Base-by-base conservation (phyloP, 1,140 invertebrate genomes). In the Zaprionus ghesquierei region DNA sequence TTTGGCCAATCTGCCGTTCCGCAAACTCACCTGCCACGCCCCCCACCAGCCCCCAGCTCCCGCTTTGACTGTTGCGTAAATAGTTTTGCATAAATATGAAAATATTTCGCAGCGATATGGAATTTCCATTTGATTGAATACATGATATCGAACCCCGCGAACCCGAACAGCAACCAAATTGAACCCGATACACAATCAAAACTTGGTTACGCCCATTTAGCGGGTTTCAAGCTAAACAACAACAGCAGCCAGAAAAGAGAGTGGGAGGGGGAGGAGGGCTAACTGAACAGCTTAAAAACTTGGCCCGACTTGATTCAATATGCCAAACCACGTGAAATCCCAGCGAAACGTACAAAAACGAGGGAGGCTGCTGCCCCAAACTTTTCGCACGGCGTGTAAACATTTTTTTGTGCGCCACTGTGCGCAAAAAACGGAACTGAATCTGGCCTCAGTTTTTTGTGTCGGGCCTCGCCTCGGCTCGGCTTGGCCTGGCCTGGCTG, bases 41-140 rank as follows among this genome's bases (percentile, higher is more conserved):
- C n/a, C 6, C 6, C n/a, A 6, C 2, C 5, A 3, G 3, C 3
- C 10, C 8, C 31, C 5, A 9, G 5, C 13, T 55, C 5, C 12
- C 15, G 13, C 18, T 22, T 33, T 25, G 66, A n/a, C 23, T 53
- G 54, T 15, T 69, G 59, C 63, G 69, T 79, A 87, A 87, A 81
- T 78, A 70, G 81, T 63, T 82, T 82, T 82, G 79, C 79, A 82
- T 82, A 82, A 82, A 87, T 89, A 89, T 89, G 79, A 70, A 87
- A 87, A 87, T 87, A 87, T 89, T 89, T 86, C 68, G 44, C 82
- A 87, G 72, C 79, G 81, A 84, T 79, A 87, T 76, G 82, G 75
- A 86, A 86, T 87, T 86, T 87, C 76, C 84, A 79, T 75, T 77
- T 87, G 82, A 89, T 87, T 87, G 84, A 89, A 86, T 87, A 23